Evolutionary conservation across 2,113 vertebrate species (phyloP), one percentile per base, ranked within the genome.

Genomic region (Bathybates hornii): DNA sequence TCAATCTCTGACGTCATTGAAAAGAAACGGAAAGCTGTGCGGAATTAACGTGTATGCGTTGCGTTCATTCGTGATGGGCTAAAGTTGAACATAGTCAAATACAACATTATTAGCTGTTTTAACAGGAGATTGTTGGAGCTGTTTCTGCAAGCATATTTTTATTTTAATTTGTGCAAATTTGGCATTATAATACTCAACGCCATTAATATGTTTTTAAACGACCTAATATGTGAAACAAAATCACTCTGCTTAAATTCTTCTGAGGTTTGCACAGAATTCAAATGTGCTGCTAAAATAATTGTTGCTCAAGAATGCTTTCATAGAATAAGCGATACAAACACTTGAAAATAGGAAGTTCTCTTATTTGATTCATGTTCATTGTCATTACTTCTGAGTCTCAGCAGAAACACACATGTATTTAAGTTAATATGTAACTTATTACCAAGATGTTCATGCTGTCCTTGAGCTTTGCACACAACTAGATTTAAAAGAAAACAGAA

Each of bases 371-470:
- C 27, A 54, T 50, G 24, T 5, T 50, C 71, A 24, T 6, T 63
- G 5, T 76, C 3, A 53, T 3, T 19, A 29, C 2, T 11, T 76
- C 63, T 29, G 34, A 5, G 7, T 41, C 4, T 16, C 6, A 53
- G 19, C 21, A 68, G 43, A 3, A 48, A 78, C 43, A 9, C 17
- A 13, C 12, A 12, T 36, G 3, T 5, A 52, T 29, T 78, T 76
- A 9, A 73, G 82, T 92, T 89, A 89, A 89, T 89, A 78, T 73
- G 82, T 91, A 73, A 93, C 57, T 52, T 7, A 78, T 76, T 5
- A 86, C 24, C 43, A 66, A 54, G 54, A 48, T 14, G 3, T 66
- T 36, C 24, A 76, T 27, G 12, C 13, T 24, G 76, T 59, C 19
- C 68, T 83, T 80, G 32, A 84, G 19, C 10, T 59, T 14, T 43